Base-by-base conservation (phyloP, 2,113 vertebrate species). In the Brienomyrus longianalis region DNA sequence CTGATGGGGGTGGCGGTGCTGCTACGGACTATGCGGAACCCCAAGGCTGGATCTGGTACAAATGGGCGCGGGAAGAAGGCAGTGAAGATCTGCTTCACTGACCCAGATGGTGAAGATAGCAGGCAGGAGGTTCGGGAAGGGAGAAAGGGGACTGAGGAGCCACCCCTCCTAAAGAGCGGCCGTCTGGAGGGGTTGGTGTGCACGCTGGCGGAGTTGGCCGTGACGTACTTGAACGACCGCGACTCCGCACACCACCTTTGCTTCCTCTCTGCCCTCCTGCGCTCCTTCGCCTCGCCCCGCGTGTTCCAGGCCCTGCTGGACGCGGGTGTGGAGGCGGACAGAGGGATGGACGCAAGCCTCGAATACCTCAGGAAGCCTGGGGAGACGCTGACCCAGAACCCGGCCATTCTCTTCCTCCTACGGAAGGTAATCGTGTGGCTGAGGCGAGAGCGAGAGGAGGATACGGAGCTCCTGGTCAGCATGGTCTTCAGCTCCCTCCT, bases 401-500 rank as follows among this genome's bases (percentile, higher is more conserved):
- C 97, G 2, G 96, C 97, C 0, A 92, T 98, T 62, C 95, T 92
- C 15, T 99, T 99, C 93, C 92, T 99, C 19, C 93, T 98, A 91
- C 92, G 93, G 50, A 97, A 95, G 91, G 94, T 98, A 92, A 92
- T 97, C 86, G 89, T 92, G 52, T 99, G 98, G 98, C 93, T 99
- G 86, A 94, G 94, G 48, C 97, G 98, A 94, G 95, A 96, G 66
- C 94, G 92, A 6, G 94, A 94, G 62, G 95, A 92, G 88, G 95
- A 98, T 77, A 95, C 95, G 0, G 92, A 95, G 84, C 97, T 97
- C 91, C 93, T 99, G 92, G 96, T 99, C 91, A 97, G 98, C 95
- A 98, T 98, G 96, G 93, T 99, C 59, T 99, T 98, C 92, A 99
- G 98, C 59, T 95, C 96, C 0, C 95, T 99, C 0, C 89, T 83